Percentiles rank a stretch among this genome's conserved stretches.
phyloP scores from a whole-genome alignment of 2,797 vertebrate species.

The Pyrocephalus nanus region DNA sequence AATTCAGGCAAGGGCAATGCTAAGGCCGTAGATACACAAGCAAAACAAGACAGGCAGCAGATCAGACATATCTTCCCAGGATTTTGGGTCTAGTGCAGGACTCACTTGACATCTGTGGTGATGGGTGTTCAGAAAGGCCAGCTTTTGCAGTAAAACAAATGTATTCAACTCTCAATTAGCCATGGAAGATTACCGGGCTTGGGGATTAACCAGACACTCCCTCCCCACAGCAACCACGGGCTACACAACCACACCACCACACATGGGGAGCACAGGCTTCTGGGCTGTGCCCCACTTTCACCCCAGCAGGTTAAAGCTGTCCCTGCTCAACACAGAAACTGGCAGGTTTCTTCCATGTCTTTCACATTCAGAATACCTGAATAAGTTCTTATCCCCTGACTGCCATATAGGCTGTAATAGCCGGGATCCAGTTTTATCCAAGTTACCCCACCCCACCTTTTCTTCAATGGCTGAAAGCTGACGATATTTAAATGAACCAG shows the following conservation, averaged over 20 bases:
- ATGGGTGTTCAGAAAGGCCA: not conserved
- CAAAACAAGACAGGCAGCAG: not conserved
- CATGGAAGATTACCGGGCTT: not conserved
- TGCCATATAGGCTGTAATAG: not conserved
- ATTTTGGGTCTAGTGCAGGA: not conserved
- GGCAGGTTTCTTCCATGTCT: not conserved
- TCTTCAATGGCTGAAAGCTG: not conserved
- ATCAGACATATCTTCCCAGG: not conserved
- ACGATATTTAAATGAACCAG: not conserved
- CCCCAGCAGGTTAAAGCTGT: not conserved
- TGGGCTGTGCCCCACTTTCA: not conserved
- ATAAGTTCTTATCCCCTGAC: not conserved
- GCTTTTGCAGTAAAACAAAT: not conserved
- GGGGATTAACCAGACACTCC: not conserved
- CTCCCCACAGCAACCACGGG: not conserved
- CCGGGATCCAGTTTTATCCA: not conserved
- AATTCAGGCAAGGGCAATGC: not conserved
- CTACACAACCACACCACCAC: not conserved
- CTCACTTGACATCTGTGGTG: not conserved
- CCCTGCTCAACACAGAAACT: not conserved
- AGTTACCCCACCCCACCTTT: not conserved
- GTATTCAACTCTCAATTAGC: not conserved
- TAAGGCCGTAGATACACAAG: not conserved
- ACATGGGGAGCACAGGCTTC: rapidly evolving
- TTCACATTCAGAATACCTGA: not conserved